Percentiles rank a stretch among this genome's conserved stretches.
Evolutionary conservation across 2,888 invertebrate species (phyloP).

Genomic region (Tuta absoluta): DNA sequence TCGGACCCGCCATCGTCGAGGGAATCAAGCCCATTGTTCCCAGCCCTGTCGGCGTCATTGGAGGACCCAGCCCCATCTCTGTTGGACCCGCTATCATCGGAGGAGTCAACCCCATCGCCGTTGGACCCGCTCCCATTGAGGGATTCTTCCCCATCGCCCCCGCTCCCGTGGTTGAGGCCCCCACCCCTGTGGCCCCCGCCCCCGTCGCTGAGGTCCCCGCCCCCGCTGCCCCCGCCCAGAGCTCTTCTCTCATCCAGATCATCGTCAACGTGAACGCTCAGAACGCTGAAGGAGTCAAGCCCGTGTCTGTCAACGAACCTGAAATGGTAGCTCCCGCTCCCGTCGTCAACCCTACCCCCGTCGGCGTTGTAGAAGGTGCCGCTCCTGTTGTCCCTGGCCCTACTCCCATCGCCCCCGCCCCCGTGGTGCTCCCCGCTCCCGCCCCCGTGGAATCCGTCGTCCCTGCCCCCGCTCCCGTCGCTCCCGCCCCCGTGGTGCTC

Average conservation of each 20-base stretch:
- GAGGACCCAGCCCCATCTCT: slow-evolving; percentile 26
- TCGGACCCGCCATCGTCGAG: slow-evolving; percentile 14
- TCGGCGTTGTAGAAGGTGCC: neutral
- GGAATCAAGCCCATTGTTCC: neutral
- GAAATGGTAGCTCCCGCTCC: slow-evolving; percentile 25
- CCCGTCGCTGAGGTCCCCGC: slow-evolving; percentile 21
- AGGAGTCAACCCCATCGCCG: slow-evolving; percentile 25
- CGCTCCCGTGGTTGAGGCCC: slow-evolving; percentile 26
- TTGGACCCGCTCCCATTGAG: slow-evolving; percentile 32
- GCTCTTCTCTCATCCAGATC: slow-evolving; percentile 30
- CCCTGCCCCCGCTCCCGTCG: slow-evolving; percentile 12
- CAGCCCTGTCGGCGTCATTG: slow-evolving; percentile 42
- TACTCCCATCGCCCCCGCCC: slow-evolving; percentile 7
- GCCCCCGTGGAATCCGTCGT: slow-evolving; percentile 20
- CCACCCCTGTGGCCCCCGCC: slow-evolving; percentile 24
- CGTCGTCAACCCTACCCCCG: slow-evolving; percentile 22
- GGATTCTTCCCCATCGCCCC: slow-evolving; percentile 4
- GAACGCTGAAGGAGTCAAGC: slow-evolving; percentile 3
- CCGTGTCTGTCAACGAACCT: slow-evolving; percentile 25
- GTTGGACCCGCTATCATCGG: slow-evolving; percentile 32
- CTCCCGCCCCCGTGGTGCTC: slow-evolving; percentile 17
- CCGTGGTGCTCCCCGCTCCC: slow-evolving; percentile 19
- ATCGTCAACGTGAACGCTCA: slow-evolving; percentile 30
- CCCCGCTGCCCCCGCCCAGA: slow-evolving; percentile 22
- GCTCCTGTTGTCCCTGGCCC: slow-evolving; percentile 7